A percentile compares a stretch with the other conserved stretches of the same genome.
Evolutionary conservation across 92 coral and sea anemone genomes (phyloP).

Genomic region (Porites lobata): DNA sequence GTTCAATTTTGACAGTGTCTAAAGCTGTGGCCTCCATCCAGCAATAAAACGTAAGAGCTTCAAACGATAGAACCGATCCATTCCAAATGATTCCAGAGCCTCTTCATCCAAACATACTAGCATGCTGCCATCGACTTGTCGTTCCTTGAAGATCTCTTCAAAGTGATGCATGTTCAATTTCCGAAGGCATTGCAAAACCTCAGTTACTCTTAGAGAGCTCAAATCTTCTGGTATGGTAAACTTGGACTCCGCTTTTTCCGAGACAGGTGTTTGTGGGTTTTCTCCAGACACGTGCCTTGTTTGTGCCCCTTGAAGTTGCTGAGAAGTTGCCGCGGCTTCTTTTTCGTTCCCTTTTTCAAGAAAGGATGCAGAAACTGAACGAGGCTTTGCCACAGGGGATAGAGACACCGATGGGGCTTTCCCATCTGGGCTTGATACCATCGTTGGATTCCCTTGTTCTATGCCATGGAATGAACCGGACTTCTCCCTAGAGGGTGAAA

Average conservation of each 20-base stretch:
- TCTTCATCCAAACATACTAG: constrained; percentile 67
- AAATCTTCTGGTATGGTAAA: constrained; percentile 63
- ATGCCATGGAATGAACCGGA: constrained; percentile 5
- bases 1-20: background rate
- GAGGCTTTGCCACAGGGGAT: background rate
- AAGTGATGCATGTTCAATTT: constrained; percentile 49
- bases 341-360: background rate
- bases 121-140: constrained; percentile 71
- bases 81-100: constrained; percentile 52
- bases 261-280: background rate
- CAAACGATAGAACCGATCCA: constrained; percentile 64
- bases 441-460: background rate
- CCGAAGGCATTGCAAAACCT: constrained; percentile 53
- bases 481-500: constrained; percentile 3
- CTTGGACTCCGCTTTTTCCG: background rate
- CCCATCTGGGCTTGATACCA: background rate
- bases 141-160: constrained; percentile 45
- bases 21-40: constrained; percentile 70
- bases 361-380: background rate
- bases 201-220: constrained; percentile 48
- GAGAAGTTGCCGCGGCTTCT: background rate
- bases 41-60: constrained; percentile 57
- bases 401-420: background rate
- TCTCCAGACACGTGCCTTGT: background rate
- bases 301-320: background rate